Base-by-base conservation (phyloP, 2,888 invertebrate species). In the Ichneumoninae sp. region DNA sequence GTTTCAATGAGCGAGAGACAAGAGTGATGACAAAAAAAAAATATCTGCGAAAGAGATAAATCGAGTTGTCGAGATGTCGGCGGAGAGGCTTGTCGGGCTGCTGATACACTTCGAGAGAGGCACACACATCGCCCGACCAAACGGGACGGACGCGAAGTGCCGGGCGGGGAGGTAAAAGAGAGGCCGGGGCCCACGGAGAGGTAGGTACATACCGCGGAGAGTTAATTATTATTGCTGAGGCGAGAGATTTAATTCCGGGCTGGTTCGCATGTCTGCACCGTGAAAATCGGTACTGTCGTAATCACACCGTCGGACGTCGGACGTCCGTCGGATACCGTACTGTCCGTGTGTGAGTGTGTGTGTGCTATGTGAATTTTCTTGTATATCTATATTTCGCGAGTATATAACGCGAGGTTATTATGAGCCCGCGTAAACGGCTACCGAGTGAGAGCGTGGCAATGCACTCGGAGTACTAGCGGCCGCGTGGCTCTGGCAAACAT, bases 241-340 rank as follows among this genome's bases (percentile, higher is more conserved):
- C 71, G 75, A 81, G 81, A 83, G 57, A 57, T 83, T 83, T 77
- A 65, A 81, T 81, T 83, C 76, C 80, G 80, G 75, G 65, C 80
- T 83, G 69, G 63, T 66, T 63, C 78, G 83, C 54, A 44, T 63
- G 75, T 66, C 71, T 44, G 44, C 44, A 68, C 71, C 71, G 75
- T 83, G 66, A 81, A 84, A 84, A 84, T 84, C 73, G 63, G 60
- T 68, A 69, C 63, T 81, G 68, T 77, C 81, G 81, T 84, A 81
- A 84, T 81, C 68, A 47, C 54, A 52, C 33, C 26, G 74, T 44
- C 63, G 33, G 68, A 77, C 69, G 63, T 79, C 70, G 74, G 75
- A 70, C 47, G 66, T 81, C 76, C 83, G 75, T 71, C 71, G 57
- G 57, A 6, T 54, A 47, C 52, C 63, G 52, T 22, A 30, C 26